Base-by-base conservation (phyloP, 1,140 invertebrate species). In the Aricia agestis region DNA sequence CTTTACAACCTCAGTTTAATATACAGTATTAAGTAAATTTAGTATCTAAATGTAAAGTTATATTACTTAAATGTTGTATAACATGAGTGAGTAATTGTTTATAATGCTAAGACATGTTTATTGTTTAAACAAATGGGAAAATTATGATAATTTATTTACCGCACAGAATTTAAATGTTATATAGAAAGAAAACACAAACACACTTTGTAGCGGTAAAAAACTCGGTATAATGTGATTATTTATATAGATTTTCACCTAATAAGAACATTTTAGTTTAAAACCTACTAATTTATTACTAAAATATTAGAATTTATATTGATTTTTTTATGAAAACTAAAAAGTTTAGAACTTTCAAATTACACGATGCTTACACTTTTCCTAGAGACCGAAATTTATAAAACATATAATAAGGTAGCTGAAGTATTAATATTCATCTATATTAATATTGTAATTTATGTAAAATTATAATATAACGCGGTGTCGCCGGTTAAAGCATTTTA, bases 401-500 rank as follows among this genome's bases (percentile, higher is more conserved):
- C 36, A 36, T 36, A 36, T 52, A 13, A 52, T 52, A 52, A 13
- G 45, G 45, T 13, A 52, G 45, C 45, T 1, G 13, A 52, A 15
- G 45, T 52, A 52, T 52, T 52, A 52, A 52, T 52, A 52, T 52
- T 52, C 45, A 52, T 13, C 45, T 52, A 19, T 19, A 19, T 63
- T 63, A 63, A 63, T 19, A 63, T 63, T 63, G 18, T 63, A 63
- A 63, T 63, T 63, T 63, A 63, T 63, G 59, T 25, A 63, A 18
- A 63, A 63, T 25, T 63, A 63, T 63, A 63, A 59, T 19, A 59
- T 19, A 25, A 63, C 59, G 59, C 18, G 59, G 59, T 63, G 18
- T 25, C 7, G 59, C 59, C 19, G 59, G 59, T 25, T 19, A 63
- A 63, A 63, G 18, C 18, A 19, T 63, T 63, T 63, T 25, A 63